Percentiles rank a stretch among this genome's conserved stretches.
Evolutionary conservation across 2,888 invertebrate species (phyloP).

Genomic region (Cryptops parisi): DNA sequence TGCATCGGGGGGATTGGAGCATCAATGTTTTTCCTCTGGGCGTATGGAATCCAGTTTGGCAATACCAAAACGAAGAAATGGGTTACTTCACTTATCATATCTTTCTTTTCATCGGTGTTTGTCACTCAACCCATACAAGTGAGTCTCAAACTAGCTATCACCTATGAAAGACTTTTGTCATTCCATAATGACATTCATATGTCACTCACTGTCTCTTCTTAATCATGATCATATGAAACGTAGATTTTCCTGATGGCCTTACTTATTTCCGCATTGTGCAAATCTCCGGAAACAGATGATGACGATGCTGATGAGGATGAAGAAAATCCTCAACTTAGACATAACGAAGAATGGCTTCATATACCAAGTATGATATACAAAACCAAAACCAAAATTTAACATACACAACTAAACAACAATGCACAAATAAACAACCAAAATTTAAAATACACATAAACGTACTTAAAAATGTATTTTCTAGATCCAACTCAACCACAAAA

Average conservation of each 20-base stretch:
- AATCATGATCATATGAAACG: no score
- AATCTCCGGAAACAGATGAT: constrained; percentile 22
- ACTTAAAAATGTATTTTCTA: no score
- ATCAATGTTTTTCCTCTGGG: constrained; percentile 30
- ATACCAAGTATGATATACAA: not conserved
- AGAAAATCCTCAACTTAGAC: constrained; percentile 20
- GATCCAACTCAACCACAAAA: not conserved
- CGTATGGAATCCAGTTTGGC: constrained; percentile 35
- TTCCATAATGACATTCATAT: no score
- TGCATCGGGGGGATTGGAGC: constrained; percentile 27
- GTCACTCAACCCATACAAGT: constrained; percentile 38
- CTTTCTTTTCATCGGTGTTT: constrained; percentile 35
- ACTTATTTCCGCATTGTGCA: constrained; percentile 23
- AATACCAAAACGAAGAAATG: constrained; percentile 35
- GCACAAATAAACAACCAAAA: no score
- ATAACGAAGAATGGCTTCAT: constrained; percentile 21
- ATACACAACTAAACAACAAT: not conserved
- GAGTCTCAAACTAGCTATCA: no score
- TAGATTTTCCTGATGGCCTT: constrained; percentile 24
- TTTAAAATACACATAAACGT: no score
- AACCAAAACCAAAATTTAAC: not conserved
- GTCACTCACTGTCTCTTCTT: no score
- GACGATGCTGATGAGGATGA: constrained; percentile 26
- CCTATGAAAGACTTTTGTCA: no score
- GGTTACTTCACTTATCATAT: constrained; percentile 36